Percentiles rank a stretch among this genome's conserved stretches.
Conservation (phyloP, 35 echinoderm and acorn worm genomes). For the Apostichopus parvimensis region DNA sequence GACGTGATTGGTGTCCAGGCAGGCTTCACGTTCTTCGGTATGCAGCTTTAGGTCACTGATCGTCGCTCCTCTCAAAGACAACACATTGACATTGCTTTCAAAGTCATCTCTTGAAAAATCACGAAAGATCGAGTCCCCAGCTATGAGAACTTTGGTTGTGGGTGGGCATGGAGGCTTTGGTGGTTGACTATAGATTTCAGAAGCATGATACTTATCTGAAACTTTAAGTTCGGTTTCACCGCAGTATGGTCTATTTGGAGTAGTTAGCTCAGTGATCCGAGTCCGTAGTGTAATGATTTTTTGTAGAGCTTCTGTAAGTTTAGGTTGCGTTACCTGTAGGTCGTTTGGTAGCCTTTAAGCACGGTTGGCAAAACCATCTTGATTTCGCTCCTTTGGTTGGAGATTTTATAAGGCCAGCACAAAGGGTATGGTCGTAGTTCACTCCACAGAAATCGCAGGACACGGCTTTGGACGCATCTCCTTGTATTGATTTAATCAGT, state of each 20-base stretch:
- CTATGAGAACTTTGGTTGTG: background rate
- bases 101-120: slow-evolving; percentile 29
- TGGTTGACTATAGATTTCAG: background rate
- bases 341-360: slow-evolving; percentile 23
- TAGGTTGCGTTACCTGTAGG: background rate
- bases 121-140: slow-evolving; percentile 13
- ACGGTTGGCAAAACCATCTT: slow-evolving; percentile 13
- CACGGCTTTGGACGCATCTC: background rate
- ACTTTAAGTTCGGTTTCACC: background rate
- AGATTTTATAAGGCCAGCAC: background rate
- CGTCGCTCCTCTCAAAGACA: background rate
- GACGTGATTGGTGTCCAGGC: background rate
- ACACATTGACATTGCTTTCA: slow-evolving; percentile 20
- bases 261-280: slow-evolving; percentile 11
- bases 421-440: background rate
- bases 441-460: slow-evolving; percentile 26
- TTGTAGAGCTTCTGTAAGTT: background rate
- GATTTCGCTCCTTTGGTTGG: slow-evolving; percentile 16
- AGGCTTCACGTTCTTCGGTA: background rate
- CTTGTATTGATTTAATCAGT: too few relatives aligned
- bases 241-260: background rate
- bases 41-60: background rate
- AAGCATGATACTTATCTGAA: background rate
- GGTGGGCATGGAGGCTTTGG: background rate
- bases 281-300: background rate